Conservation (phyloP, 2,797 vertebrate species). For the Geotria australis region DNA sequence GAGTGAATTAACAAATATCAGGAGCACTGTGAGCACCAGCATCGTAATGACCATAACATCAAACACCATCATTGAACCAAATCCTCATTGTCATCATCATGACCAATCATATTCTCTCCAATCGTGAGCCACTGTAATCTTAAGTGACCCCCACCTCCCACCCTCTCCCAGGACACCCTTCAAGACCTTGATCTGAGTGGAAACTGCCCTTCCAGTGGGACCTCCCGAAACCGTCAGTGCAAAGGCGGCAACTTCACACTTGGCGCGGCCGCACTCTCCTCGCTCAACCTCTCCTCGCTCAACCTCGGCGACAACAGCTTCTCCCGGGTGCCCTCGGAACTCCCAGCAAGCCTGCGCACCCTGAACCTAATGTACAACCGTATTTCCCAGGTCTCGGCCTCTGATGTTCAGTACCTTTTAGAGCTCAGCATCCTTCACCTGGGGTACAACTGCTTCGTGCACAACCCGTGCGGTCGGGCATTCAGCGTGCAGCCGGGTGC, state of each 20-base stretch:
- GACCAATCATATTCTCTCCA: too few species aligned
- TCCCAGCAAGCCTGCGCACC: constrained; percentile 16
- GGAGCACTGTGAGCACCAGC: too few species aligned
- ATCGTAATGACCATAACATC: too few species aligned
- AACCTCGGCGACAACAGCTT: constrained; percentile 30
- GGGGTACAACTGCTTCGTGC: constrained; percentile 29
- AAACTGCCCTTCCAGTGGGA: constrained; percentile 17
- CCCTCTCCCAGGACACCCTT: constrained; percentile 5
- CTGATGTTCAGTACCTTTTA: too few species aligned
- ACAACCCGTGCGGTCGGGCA: constrained; percentile 20
- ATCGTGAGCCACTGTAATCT: too few species aligned
- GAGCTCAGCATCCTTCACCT: constrained; percentile 14
- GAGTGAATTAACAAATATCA: too few species aligned
- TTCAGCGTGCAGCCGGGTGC: constrained; percentile 14
- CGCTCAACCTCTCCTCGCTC: constrained; percentile 14
- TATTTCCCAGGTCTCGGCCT: constrained; percentile 12
- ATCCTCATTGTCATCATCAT: too few species aligned
- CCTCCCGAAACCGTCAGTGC: constrained; percentile 6
- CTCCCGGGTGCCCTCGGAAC: constrained; percentile 12
- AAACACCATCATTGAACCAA: too few species aligned
- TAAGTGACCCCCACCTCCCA: constrained; percentile 7
- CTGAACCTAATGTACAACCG: constrained; percentile 23
- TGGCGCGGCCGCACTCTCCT: constrained; percentile 12
- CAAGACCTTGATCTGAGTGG: constrained; percentile 14
- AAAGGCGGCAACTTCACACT: constrained; percentile 17